Percentiles rank a stretch among this genome's conserved stretches.
Evolutionary conservation across 2,797 vertebrate species (phyloP).

Genomic region (Mormyrus hasselquistii): DNA sequence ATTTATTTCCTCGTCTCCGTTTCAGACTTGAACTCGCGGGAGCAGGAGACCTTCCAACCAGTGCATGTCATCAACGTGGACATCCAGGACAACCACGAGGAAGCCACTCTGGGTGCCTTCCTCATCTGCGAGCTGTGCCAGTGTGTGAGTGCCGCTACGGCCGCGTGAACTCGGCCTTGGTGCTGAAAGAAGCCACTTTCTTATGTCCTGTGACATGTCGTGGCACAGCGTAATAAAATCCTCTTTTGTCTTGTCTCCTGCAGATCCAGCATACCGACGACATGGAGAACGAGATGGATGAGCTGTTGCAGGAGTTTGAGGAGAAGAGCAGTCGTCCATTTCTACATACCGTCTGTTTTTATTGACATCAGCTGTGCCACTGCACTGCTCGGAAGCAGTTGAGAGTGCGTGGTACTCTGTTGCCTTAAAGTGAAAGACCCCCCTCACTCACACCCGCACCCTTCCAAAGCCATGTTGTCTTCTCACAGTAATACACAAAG

Average conservation of each 20-base stretch:
- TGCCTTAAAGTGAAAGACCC: conserved; percentile 8
- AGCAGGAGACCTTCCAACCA: conserved; percentile 91
- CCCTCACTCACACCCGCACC: neutral
- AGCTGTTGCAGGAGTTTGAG: conserved; percentile 94
- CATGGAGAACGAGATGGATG: conserved; percentile 98
- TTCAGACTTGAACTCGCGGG: conserved; percentile 86
- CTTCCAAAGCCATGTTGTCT: neutral
- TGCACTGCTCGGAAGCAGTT: conserved; percentile 24
- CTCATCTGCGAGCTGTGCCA: conserved; percentile 98
- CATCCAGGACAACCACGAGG: conserved; percentile 98
- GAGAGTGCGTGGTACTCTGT: neutral
- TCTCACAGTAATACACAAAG: neutral
- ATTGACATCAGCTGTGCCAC: conserved; percentile 62
- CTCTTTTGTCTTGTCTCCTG: neutral
- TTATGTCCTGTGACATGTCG: neutral
- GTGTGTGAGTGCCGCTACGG: conserved; percentile 78
- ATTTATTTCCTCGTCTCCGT: neutral
- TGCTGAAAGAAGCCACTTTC: neutral
- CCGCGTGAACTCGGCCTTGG: neutral
- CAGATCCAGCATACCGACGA: conserved; percentile 97
- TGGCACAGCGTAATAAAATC: neutral
- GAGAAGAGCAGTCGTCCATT: conserved; percentile 93
- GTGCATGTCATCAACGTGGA: conserved; percentile 98
- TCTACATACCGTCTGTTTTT: conserved; percentile 97
- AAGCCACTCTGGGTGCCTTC: conserved; percentile 96